Evolutionary conservation across 2,888 invertebrate genomes (phyloP).

Genomic region (Meghimatium bilineatum): DNA sequence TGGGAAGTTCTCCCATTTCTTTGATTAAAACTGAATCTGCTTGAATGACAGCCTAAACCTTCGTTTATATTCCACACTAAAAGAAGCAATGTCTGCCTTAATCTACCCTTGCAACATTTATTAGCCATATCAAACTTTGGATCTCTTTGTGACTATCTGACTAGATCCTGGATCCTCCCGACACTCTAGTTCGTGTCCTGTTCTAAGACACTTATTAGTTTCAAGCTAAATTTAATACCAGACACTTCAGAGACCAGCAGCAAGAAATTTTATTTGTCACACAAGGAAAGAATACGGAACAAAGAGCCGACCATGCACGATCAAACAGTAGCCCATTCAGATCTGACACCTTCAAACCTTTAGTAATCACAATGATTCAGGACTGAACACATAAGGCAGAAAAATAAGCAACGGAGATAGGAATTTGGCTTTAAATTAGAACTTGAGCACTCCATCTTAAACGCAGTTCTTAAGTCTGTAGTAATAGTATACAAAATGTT

Average conservation of each 20-base stretch:
- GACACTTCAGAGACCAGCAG: neutral
- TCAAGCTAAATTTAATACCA: constrained; percentile 19
- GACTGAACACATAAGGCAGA: no score
- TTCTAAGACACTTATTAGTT: constrained; percentile 17
- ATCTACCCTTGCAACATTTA: neutral
- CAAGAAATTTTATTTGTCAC: no score
- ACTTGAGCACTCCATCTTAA: no score
- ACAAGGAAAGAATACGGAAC: neutral
- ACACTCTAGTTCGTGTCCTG: neutral
- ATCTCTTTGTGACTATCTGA: neutral
- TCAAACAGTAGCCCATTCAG: neutral
- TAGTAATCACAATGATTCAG: no score
- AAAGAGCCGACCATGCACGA: neutral
- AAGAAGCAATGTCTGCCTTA: neutral
- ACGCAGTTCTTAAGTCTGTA: no score
- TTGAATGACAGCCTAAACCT: neutral
- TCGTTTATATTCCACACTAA: neutral
- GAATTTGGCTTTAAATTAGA: no score
- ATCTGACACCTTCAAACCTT: neutral
- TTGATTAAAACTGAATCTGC: constrained; percentile 9
- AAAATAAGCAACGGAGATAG: no score
- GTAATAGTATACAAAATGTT: no score
- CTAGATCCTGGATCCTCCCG: no score
- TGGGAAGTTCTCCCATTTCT: neutral
- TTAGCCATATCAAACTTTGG: neutral